Conservation (phyloP, 64 coral and sea anemone species). For the Porites australiensis region DNA sequence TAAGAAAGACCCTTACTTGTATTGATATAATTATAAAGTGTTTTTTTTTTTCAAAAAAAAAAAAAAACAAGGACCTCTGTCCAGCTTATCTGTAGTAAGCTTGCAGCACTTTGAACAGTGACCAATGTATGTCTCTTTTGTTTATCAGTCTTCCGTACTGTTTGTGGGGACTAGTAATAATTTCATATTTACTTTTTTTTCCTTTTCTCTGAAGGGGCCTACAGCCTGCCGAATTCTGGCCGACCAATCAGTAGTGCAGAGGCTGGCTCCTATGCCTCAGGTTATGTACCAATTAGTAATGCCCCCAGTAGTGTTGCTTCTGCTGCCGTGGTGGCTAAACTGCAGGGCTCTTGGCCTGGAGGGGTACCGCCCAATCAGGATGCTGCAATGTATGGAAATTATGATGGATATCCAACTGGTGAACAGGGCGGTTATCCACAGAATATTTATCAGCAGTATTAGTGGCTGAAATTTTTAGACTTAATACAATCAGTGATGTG, state of each 20-base stretch:
- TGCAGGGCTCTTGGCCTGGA: conserved; percentile 78
- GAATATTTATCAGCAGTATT: conserved; percentile 93
- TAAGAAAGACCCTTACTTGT: too few species aligned
- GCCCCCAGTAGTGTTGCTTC: conserved; percentile 70
- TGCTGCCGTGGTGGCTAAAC: conserved; percentile 84
- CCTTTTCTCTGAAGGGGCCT: conserved; percentile 45
- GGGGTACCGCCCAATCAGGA: conserved; percentile 82
- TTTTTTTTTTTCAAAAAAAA: too few species aligned
- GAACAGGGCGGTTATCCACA: conserved; percentile 86
- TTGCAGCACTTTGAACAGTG: too few species aligned
- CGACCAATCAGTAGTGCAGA: conserved; percentile 76
- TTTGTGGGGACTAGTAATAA: background rate
- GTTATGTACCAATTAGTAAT: conserved; percentile 88
- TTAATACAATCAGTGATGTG: conserved; percentile 30
- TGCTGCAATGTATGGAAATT: conserved; percentile 85
- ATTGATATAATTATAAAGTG: too few species aligned
- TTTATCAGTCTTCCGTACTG: too few species aligned
- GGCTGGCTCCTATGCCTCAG: conserved; percentile 68
- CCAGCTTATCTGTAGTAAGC: too few species aligned
- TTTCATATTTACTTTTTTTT: background rate
- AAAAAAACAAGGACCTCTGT: too few species aligned
- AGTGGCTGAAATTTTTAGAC: conserved; percentile 27
- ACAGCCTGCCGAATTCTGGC: conserved; percentile 88
- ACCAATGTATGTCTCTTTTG: too few species aligned
- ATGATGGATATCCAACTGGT: conserved; percentile 81